Evolutionary conservation across 2,888 invertebrate genomes (phyloP).

Genomic region (Ochlodes sylvanus): DNA sequence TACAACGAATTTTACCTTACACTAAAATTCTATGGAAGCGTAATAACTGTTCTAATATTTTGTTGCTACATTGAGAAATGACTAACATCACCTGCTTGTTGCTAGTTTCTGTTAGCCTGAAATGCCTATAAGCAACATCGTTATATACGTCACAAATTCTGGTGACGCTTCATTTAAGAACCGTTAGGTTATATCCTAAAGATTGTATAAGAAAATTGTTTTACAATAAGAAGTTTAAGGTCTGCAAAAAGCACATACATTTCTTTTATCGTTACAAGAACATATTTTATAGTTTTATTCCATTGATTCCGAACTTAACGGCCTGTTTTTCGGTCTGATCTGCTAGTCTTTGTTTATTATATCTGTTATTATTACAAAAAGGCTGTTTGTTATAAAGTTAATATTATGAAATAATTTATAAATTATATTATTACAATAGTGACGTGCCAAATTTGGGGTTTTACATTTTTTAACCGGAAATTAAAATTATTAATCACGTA

Average conservation of each 20-base stretch:
- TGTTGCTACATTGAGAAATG: background rate
- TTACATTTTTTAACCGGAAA: background rate
- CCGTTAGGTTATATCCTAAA: slow-evolving; percentile 20
- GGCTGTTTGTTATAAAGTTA: background rate
- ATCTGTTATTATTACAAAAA: background rate
- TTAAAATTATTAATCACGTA: background rate
- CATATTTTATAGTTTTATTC: background rate
- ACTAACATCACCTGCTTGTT: background rate
- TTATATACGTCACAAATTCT: slow-evolving; percentile 7
- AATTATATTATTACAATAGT: slow-evolving; percentile 18
- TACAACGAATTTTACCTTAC: background rate
- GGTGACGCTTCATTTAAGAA: slow-evolving; percentile 2
- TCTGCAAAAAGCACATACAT: slow-evolving; percentile 54
- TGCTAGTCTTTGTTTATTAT: background rate
- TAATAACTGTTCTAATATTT: no score
- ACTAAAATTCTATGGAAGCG: background rate
- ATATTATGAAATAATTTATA: background rate
- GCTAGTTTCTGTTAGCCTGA: slow-evolving; percentile 13
- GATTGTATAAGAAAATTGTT: slow-evolving; percentile 52
- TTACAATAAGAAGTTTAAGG: slow-evolving; percentile 41
- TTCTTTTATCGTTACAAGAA: no score
- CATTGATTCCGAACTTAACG: background rate
- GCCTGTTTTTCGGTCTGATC: background rate
- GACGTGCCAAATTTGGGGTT: slow-evolving; percentile 45
- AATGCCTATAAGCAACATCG: slow-evolving; percentile 15